These are phyloP conservation scores for Callyntrura guangdongensis DNA, from an alignment of 2,888 invertebrate genomes.

Conservation along the genomic window DNA sequence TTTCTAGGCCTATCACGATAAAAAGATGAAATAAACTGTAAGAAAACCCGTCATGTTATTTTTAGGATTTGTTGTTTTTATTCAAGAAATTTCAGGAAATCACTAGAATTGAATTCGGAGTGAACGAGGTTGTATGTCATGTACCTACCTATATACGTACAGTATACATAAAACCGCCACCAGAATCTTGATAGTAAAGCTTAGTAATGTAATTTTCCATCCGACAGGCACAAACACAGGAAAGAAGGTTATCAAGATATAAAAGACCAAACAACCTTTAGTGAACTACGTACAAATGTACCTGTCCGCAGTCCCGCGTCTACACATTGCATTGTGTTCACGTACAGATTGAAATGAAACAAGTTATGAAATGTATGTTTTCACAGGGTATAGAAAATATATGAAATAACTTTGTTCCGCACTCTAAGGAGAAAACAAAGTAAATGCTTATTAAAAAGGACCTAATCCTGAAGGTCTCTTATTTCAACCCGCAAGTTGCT, in stretches of 20 bases:
- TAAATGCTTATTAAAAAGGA: conserved; percentile 30
- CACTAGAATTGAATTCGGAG: conserved; percentile 24
- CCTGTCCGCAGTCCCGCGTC: neutral
- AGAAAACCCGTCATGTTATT: neutral
- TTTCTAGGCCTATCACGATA: neutral
- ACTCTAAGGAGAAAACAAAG: conserved; percentile 6
- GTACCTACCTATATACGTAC: neutral
- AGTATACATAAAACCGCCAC: neutral
- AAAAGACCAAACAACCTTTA: neutral
- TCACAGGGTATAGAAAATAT: neutral
- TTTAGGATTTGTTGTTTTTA: neutral
- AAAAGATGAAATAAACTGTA: neutral
- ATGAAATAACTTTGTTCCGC: neutral
- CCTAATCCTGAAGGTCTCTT: conserved; percentile 35
- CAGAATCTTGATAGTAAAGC: neutral
- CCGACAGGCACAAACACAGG: neutral
- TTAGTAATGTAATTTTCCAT: too few species aligned
- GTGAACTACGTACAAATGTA: neutral
- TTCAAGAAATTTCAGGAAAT: conserved; percentile 6
- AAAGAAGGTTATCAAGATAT: conserved; percentile 17
- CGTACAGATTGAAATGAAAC: neutral
- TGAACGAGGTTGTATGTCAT: neutral
- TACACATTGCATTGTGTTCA: neutral
- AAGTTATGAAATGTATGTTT: neutral
- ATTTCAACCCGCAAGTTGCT: neutral